phyloP scores from a whole-genome alignment of 2,113 vertebrate species.

The Aythya baeri region DNA sequence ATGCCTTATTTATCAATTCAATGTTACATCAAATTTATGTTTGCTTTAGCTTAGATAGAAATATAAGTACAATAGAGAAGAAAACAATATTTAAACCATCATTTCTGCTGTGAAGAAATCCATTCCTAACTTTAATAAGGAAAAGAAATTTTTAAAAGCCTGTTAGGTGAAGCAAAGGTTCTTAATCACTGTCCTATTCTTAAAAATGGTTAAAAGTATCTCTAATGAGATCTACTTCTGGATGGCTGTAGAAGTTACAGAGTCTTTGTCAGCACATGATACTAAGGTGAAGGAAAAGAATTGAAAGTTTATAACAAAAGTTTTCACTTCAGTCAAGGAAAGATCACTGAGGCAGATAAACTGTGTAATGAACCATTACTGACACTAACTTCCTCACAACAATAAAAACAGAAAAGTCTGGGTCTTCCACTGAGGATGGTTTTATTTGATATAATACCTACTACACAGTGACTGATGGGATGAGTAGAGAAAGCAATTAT shows the following conservation, averaged over 20 bases:
- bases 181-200: neutral
- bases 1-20: neutral
- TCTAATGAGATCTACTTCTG: constrained; percentile 40
- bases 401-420: constrained; percentile 32
- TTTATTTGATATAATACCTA: constrained; percentile 46
- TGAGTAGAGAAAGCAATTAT: constrained; percentile 49
- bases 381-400: constrained; percentile 41
- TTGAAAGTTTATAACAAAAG: constrained; percentile 39
- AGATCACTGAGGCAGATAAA: constrained; percentile 35
- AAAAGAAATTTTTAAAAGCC: constrained; percentile 11
- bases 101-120: neutral
- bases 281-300: constrained; percentile 15
- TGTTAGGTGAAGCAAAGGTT: constrained; percentile 17
- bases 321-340: constrained; percentile 31
- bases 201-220: constrained; percentile 7
- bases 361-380: constrained; percentile 40
- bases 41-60: neutral
- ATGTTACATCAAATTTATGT: neutral
- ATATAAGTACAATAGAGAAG: neutral
- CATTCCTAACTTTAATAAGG: neutral
- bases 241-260: neutral
- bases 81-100: neutral
- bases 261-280: neutral
- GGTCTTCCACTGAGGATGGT: neutral
- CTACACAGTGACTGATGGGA: constrained; percentile 11